A percentile compares a stretch with the other conserved stretches of the same genome.
Evolutionary conservation across 2,797 vertebrate species (phyloP).

Genomic region (Squalus acanthias): DNA sequence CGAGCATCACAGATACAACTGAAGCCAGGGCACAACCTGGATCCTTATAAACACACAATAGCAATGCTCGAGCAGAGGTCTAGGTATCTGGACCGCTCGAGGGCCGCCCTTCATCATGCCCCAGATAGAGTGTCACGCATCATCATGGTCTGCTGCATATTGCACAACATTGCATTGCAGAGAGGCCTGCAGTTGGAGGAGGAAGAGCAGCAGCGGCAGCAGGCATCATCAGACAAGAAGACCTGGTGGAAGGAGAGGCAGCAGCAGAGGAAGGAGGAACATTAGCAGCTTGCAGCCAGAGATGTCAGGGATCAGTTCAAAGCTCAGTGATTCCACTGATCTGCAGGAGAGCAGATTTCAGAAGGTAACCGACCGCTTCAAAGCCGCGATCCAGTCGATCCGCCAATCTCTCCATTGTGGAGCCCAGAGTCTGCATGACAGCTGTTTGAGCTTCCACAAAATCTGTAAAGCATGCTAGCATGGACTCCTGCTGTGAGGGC

Average conservation of each 20-base stretch:
- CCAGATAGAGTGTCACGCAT: too few relatives aligned
- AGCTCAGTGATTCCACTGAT: background rate
- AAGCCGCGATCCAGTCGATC: background rate
- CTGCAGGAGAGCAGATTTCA: background rate
- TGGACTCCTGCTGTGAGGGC: background rate
- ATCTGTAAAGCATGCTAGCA: background rate
- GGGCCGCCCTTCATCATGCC: too few relatives aligned
- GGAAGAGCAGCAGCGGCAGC: background rate
- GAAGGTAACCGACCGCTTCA: background rate
- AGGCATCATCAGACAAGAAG: background rate
- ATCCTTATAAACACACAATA: too few relatives aligned
- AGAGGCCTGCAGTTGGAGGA: background rate
- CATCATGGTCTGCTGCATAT: too few relatives aligned
- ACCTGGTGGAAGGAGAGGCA: background rate
- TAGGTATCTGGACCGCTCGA: too few relatives aligned
- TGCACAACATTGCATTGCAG: background rate
- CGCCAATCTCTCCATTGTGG: background rate
- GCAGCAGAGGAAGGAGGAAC: too few relatives aligned
- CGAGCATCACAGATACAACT: too few relatives aligned
- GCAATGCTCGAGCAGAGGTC: too few relatives aligned
- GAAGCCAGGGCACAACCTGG: too few relatives aligned
- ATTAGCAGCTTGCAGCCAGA: background rate
- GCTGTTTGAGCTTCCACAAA: background rate
- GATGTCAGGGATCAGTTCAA: background rate
- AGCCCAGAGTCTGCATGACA: background rate